phyloP scores from a whole-genome alignment of 2,888 invertebrate genomes.

The Dione vanillae region DNA sequence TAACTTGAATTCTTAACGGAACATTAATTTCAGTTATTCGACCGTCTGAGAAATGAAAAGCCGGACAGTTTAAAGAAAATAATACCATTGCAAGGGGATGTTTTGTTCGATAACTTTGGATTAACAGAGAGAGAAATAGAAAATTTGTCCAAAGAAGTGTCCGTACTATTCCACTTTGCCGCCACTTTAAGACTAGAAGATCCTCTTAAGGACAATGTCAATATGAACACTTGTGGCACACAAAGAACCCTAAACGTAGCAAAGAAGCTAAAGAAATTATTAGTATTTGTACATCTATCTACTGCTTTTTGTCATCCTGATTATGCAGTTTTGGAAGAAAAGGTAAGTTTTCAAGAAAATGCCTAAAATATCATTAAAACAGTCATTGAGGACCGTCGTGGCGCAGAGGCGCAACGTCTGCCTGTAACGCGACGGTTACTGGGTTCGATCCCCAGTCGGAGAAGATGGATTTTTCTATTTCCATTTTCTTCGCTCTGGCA shows the following conservation, averaged over 20 bases:
- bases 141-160: slow-evolving; percentile 86
- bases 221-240: slow-evolving; percentile 96
- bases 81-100: slow-evolving; percentile 89
- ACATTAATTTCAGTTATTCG: slow-evolving; percentile 85
- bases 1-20: background rate
- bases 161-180: slow-evolving; percentile 95
- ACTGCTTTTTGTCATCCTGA: slow-evolving; percentile 99
- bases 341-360: slow-evolving; percentile 58
- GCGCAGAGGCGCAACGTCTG: too few species aligned
- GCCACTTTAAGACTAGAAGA: slow-evolving; percentile 96
- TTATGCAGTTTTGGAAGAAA: slow-evolving; percentile 79
- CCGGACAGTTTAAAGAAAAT: slow-evolving; percentile 89
- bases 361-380: too few species aligned
- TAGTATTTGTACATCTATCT: slow-evolving; percentile 93
- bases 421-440: too few species aligned
- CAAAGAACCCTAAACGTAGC: slow-evolving; percentile 90
- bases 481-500: too few species aligned
- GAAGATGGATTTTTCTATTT: too few species aligned
- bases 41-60: slow-evolving; percentile 86
- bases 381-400: too few species aligned
- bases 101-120: slow-evolving; percentile 86
- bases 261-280: slow-evolving; percentile 89
- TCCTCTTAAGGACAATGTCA: slow-evolving; percentile 92
- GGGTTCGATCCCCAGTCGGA: too few species aligned
- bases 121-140: slow-evolving; percentile 85